These are phyloP conservation scores for Ceraclea dissimilis DNA, from an alignment of 2,888 invertebrate species.

Conservation along the genomic window DNA sequence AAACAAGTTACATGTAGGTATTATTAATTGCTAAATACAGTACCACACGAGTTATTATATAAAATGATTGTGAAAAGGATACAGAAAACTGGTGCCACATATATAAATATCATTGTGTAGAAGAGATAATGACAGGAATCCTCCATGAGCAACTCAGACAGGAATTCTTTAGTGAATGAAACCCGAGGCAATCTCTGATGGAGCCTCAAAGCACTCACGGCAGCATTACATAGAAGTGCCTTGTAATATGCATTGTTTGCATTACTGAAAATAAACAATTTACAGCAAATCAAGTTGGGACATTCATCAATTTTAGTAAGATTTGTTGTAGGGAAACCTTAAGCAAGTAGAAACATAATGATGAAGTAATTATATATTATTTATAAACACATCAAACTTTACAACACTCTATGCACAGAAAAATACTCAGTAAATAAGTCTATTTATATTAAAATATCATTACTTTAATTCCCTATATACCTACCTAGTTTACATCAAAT, in stretches of 20 bases:
- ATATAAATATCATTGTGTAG: slow-evolving; percentile 91
- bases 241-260: slow-evolving; percentile 81
- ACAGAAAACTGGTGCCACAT: slow-evolving; percentile 82
- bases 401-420: no score
- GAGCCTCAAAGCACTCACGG: slow-evolving; percentile 87
- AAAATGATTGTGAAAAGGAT: slow-evolving; percentile 49
- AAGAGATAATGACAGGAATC: slow-evolving; percentile 95
- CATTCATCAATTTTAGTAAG: not conserved
- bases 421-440: no score
- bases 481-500: no score
- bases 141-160: slow-evolving; percentile 72
- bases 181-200: slow-evolving; percentile 88
- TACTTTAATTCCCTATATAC: no score
- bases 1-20: no score
- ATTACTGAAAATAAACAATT: slow-evolving; percentile 55
- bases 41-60: not conserved
- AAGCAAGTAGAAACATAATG: no score
- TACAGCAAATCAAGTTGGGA: not conserved
- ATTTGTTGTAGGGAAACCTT: no score
- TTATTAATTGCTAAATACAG: slow-evolving; percentile 35
- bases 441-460: no score
- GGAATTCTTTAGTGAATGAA: slow-evolving; percentile 74
- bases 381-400: no score
- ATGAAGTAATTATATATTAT: no score
- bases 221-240: slow-evolving; percentile 87